Evolutionary conservation across 2,797 vertebrate species (phyloP).

Genomic region (Micrastur ruficollis): DNA sequence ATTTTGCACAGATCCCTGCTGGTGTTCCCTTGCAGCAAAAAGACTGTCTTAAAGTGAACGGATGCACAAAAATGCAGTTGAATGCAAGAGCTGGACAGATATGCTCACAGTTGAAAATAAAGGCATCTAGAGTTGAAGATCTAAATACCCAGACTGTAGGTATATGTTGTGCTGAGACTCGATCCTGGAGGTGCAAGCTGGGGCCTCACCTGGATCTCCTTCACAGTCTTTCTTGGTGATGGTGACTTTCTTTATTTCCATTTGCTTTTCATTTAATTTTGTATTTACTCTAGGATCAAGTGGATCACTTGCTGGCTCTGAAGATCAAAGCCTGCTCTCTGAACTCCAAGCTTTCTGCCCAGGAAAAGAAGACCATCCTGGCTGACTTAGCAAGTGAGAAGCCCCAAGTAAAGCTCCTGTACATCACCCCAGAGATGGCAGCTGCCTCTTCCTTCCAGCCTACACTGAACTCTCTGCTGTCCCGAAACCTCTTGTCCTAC

Average conservation of each 20-base stretch:
- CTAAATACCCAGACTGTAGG: neutral
- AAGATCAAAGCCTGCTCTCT: conserved; percentile 89
- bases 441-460: conserved; percentile 89
- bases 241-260: neutral
- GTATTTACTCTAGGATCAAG: conserved; percentile 81
- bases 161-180: neutral
- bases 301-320: conserved; percentile 85
- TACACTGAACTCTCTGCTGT: conserved; percentile 80
- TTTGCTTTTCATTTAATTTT: neutral
- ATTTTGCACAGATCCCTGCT: neutral
- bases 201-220: neutral
- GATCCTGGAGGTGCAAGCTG: neutral
- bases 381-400: conserved; percentile 83
- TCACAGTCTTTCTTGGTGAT: neutral
- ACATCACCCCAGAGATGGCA: conserved; percentile 98
- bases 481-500: conserved; percentile 85
- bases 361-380: conserved; percentile 83
- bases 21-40: neutral
- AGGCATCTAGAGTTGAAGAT: neutral
- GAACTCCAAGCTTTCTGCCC: conserved; percentile 87
- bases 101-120: neutral
- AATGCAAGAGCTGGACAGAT: neutral
- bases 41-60: neutral
- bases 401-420: conserved; percentile 89
- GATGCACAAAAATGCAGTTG: neutral